phyloP scores from a whole-genome alignment of 2,888 invertebrate genomes.

The Tromatobia lineatoria region DNA sequence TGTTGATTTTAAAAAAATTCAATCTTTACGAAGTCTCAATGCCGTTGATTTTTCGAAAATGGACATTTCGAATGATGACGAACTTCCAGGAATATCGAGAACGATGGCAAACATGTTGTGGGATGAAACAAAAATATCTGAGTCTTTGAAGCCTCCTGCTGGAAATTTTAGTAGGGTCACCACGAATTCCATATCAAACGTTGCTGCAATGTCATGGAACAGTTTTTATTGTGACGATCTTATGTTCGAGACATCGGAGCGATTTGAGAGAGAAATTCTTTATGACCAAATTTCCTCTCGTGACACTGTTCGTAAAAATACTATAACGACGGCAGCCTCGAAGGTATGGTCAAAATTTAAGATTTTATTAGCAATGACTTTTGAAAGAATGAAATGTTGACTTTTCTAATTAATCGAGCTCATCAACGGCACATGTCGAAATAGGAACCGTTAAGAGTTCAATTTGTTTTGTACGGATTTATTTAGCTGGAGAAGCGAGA shows the following conservation, averaged over 20 bases:
- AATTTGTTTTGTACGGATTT: too few species aligned
- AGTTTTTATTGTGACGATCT: constrained; percentile 8
- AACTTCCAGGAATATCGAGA: constrained; percentile 7
- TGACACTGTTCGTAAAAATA: constrained; percentile 4
- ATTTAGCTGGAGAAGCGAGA: too few species aligned
- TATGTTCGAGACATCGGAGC: constrained; percentile 43
- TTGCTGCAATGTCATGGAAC: constrained; percentile 26
- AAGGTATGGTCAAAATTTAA: constrained; percentile 28
- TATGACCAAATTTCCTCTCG: constrained; percentile 61
- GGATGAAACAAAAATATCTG: neutral
- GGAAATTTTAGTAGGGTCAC: neutral
- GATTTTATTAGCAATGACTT: too few species aligned
- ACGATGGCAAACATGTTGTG: constrained; percentile 12
- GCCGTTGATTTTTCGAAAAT: neutral
- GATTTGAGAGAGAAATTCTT: constrained; percentile 59
- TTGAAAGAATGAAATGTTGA: too few species aligned
- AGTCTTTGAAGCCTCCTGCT: neutral
- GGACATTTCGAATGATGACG: neutral
- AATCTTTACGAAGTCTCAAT: neutral
- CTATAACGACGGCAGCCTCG: constrained; percentile 16
- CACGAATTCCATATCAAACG: neutral
- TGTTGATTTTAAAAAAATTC: neutral
- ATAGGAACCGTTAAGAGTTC: too few species aligned
- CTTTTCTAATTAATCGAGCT: too few species aligned
- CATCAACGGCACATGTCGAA: too few species aligned